A percentile compares a stretch with the other conserved stretches of the same genome.
Evolutionary conservation across 2,888 invertebrate species (phyloP).

Genomic region (Cancer borealis): DNA sequence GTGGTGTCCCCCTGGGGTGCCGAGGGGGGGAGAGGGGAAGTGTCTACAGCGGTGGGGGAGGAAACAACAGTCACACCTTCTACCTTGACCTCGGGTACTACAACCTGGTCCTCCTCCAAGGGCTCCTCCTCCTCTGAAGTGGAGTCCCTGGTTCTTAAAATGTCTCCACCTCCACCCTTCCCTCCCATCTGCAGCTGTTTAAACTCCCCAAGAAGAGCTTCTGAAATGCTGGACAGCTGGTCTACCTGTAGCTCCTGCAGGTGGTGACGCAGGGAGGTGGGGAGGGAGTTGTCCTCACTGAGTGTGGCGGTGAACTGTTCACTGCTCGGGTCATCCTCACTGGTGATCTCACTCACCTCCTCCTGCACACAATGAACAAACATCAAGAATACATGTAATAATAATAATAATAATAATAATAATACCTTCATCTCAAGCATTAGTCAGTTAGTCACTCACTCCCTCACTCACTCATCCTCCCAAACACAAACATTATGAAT

Average conservation of each 20-base stretch:
- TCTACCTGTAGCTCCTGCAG: constrained; percentile 75
- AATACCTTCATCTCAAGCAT: no score
- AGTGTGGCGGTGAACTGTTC: constrained; percentile 71
- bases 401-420: background rate
- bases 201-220: constrained; percentile 53
- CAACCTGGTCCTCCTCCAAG: constrained; percentile 50
- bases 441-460: background rate
- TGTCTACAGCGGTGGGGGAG: background rate
- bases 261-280: constrained; percentile 70
- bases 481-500: background rate
- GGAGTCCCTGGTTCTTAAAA: constrained; percentile 6
- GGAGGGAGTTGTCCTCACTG: constrained; percentile 74
- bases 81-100: constrained; percentile 23
- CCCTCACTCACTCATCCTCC: background rate
- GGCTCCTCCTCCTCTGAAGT: constrained; percentile 55
- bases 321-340: constrained; percentile 72
- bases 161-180: background rate
- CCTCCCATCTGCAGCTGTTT: constrained; percentile 23
- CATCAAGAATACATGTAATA: background rate
- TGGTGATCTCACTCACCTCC: constrained; percentile 71
- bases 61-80: background rate
- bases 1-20: constrained; percentile 30
- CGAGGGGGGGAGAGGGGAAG: constrained; percentile 15
- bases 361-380: constrained; percentile 50
- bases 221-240: constrained; percentile 69